These are phyloP conservation scores for Pseudococcus jackbeardsleyi DNA, from an alignment of 2,888 invertebrate genomes.

Conservation along the genomic window DNA sequence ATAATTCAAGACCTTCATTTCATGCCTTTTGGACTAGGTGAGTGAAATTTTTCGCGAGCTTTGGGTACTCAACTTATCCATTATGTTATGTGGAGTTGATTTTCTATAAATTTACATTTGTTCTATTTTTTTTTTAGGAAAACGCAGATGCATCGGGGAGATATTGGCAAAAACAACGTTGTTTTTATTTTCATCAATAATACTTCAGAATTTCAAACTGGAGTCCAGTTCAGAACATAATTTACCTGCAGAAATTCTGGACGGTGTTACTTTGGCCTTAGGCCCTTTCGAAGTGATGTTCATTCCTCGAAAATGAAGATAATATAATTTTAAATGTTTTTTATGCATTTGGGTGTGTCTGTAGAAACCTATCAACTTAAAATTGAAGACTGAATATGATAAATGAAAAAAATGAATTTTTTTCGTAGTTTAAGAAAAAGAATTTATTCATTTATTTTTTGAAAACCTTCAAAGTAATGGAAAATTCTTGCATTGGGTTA, in stretches of 20 bases:
- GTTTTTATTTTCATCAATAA: conserved; percentile 71
- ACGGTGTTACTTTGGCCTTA: conserved; percentile 65
- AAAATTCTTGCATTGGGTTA: too few relatives aligned
- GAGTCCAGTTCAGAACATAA: conserved; percentile 18
- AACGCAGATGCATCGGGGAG: conserved; percentile 78
- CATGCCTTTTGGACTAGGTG: conserved; percentile 79
- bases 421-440: too few relatives aligned
- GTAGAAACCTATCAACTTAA: too few relatives aligned
- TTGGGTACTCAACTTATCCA: too few relatives aligned
- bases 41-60: conserved; percentile 66
- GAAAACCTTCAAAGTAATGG: too few relatives aligned
- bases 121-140: conserved; percentile 71
- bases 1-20: conserved; percentile 72
- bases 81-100: too few relatives aligned
- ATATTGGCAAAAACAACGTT: conserved; percentile 75
- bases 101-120: too few relatives aligned
- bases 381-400: too few relatives aligned
- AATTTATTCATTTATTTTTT: too few relatives aligned
- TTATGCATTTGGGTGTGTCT: too few relatives aligned
- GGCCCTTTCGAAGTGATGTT: conserved; percentile 66
- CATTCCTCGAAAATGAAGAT: conserved; percentile 49
- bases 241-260: conserved; percentile 61
- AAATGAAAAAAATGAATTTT: too few relatives aligned
- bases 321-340: too few relatives aligned
- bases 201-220: conserved; percentile 65